Evolutionary conservation across 92 coral and sea anemone species (phyloP).

Genomic region (Anthopleura xanthogrammica): DNA sequence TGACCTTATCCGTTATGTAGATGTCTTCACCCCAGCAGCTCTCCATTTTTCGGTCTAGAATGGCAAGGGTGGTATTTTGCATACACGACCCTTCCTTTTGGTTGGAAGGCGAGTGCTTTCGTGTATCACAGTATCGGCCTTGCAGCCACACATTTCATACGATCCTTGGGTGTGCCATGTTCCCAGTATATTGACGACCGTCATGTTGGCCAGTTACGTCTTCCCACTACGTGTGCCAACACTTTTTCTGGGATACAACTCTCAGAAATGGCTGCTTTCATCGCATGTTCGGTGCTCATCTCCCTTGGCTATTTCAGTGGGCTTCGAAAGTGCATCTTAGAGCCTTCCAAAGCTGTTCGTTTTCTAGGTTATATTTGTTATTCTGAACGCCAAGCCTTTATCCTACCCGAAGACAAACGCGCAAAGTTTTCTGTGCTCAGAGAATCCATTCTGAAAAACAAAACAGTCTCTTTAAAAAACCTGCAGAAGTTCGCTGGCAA

Average conservation of each 20-base stretch:
- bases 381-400: constrained; percentile 36
- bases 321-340: constrained; percentile 12
- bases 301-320: constrained; percentile 38
- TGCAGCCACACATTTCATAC: constrained; percentile 18
- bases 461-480: constrained; percentile 34
- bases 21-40: constrained; percentile 18
- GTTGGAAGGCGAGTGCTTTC: constrained; percentile 38
- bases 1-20: constrained; percentile 24
- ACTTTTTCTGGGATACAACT: constrained; percentile 7
- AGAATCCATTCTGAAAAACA: constrained; percentile 29
- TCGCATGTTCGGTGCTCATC: constrained; percentile 31
- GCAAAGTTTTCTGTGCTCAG: constrained; percentile 34
- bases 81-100: constrained; percentile 30
- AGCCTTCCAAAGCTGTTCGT: constrained; percentile 24
- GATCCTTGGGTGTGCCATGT: constrained; percentile 29
- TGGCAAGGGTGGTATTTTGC: constrained; percentile 37
- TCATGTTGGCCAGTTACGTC: constrained; percentile 22
- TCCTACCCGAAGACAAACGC: constrained; percentile 38
- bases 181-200: constrained; percentile 23
- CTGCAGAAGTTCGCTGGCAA: constrained; percentile 41
- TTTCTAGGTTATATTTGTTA: constrained; percentile 40
- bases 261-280: constrained; percentile 42
- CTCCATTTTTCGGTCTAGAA: constrained; percentile 20
- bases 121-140: constrained; percentile 19
- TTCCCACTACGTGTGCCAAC: background rate